Evolutionary conservation across 2,113 vertebrate genomes (phyloP), one percentile per base, ranked within the genome.

Genomic region (Leucoraja erinaceus): DNA sequence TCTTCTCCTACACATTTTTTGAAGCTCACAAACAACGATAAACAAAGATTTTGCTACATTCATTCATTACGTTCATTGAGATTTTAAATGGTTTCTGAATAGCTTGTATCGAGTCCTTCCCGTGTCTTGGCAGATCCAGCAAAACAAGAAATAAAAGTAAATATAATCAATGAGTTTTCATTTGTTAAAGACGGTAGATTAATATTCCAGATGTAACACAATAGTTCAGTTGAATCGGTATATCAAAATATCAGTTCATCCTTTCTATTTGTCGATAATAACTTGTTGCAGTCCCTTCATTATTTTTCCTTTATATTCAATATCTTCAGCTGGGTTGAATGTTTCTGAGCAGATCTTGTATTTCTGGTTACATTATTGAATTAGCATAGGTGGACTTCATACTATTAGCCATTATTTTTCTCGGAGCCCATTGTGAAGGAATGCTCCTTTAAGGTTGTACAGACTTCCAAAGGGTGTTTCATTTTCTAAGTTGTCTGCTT

Each of bases 391-490:
- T 59, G 79, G 22, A 22, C 25, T 28, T 31, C 75, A 77, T 33
- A 33, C 33, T 77, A 77, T 77, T 61, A 86, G 63, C 16, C 4
- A n/a, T 86, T 12, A 63, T 63, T 31, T 54, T 61, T 63, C 83
- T 88, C 18, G 12, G 83, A 31, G 28, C 28, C 12, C 83, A 18
- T 88, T 63, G 31, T 88, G 83, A 88, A 88, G 28, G 83, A 88
- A 63, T 88, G 83, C 11, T 31, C 5, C n/a, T 88, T 88, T 88
- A 88, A 88, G 28, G 83, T 66, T 88, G 75, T 88, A 31, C n/a
- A 63, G 5, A 63, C 18, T 7, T 31, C 83, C 11, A n/a, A 63
- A 63, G 59, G 11, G 18, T 63, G 16, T 33, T 63, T 88, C 33
- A 63, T 72, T 72, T 72, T 20, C 70, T 72, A 88, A 63, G 61